Evolutionary conservation across 2,113 vertebrate genomes (phyloP).

Genomic region (Thamnophis sirtalis): DNA sequence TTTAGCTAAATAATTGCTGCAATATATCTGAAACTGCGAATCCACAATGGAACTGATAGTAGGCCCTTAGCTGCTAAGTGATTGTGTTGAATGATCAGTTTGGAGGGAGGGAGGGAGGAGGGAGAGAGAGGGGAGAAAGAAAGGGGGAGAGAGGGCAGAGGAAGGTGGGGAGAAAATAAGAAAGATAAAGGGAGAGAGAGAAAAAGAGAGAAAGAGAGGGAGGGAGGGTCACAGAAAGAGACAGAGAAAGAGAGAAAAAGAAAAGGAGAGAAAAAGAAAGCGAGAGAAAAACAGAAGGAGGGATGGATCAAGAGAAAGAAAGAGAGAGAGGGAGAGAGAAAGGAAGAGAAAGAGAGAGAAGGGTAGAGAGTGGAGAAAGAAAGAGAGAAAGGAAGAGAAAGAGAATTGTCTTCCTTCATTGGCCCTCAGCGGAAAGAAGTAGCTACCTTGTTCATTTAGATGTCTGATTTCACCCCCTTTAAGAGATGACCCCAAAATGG

Average conservation of each 20-base stretch:
- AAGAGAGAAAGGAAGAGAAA: too few species aligned
- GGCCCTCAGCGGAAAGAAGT: not conserved
- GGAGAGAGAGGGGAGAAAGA: not conserved
- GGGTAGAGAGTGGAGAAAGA: too few species aligned
- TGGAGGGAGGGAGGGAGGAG: not conserved
- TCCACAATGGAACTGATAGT: not conserved
- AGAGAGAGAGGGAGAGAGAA: not conserved
- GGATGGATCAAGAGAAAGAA: not conserved
- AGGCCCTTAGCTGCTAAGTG: not conserved
- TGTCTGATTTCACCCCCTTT: not conserved
- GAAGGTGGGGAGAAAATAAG: not conserved
- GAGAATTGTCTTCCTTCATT: not conserved
- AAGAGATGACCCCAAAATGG: not conserved
- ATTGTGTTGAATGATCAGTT: not conserved
- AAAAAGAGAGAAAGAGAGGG: too few species aligned
- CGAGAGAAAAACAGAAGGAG: too few species aligned
- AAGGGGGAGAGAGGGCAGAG: rapidly evolving
- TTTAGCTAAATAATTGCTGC: not conserved
- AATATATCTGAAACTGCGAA: not conserved
- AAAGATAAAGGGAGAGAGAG: too few species aligned
- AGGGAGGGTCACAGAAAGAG: too few species aligned
- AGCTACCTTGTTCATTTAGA: not conserved
- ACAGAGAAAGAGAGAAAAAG: too few species aligned
- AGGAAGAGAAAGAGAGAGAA: too few species aligned
- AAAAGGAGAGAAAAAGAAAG: too few species aligned